Evolutionary conservation across 2,113 vertebrate species (phyloP).

Genomic region (Gila orcuttii): DNA sequence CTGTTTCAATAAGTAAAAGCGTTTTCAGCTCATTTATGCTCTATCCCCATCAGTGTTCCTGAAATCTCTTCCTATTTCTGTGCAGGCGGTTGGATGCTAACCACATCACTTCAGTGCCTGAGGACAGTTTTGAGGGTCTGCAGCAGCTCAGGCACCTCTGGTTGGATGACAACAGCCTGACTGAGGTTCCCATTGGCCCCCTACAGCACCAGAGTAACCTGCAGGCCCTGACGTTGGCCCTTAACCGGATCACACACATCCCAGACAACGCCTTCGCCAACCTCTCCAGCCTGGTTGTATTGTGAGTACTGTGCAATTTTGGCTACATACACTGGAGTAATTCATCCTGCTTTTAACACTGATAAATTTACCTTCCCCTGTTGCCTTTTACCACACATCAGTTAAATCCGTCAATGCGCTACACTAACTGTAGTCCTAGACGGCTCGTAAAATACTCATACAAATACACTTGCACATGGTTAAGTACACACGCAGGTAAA

Average conservation of each 20-base stretch:
- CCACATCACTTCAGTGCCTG: constrained; percentile 89
- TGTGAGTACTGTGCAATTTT: constrained; percentile 81
- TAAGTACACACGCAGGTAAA: constrained; percentile 39
- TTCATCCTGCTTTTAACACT: constrained; percentile 17
- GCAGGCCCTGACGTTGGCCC: constrained; percentile 91
- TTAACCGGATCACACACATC: constrained; percentile 90
- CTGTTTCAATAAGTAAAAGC: neutral
- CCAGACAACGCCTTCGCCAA: constrained; percentile 93
- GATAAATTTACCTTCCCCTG: constrained; percentile 12
- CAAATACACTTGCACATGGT: constrained; percentile 34
- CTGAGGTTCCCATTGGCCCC: constrained; percentile 84
- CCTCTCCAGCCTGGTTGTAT: constrained; percentile 93
- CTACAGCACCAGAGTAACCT: constrained; percentile 90
- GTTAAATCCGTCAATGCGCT: constrained; percentile 45
- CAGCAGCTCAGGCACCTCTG: constrained; percentile 94
- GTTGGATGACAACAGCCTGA: constrained; percentile 95
- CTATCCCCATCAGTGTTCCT: neutral
- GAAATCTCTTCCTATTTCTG: neutral
- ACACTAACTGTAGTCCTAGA: constrained; percentile 33
- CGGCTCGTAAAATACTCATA: constrained; percentile 25
- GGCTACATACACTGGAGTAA: neutral
- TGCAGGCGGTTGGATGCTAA: constrained; percentile 93
- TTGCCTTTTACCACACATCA: constrained; percentile 45
- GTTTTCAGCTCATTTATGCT: neutral
- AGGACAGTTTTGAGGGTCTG: constrained; percentile 93